Base-by-base conservation (phyloP, 37 sponge, comb jelly and placozoan species). In the Diacarnus erythraeanus region DNA sequence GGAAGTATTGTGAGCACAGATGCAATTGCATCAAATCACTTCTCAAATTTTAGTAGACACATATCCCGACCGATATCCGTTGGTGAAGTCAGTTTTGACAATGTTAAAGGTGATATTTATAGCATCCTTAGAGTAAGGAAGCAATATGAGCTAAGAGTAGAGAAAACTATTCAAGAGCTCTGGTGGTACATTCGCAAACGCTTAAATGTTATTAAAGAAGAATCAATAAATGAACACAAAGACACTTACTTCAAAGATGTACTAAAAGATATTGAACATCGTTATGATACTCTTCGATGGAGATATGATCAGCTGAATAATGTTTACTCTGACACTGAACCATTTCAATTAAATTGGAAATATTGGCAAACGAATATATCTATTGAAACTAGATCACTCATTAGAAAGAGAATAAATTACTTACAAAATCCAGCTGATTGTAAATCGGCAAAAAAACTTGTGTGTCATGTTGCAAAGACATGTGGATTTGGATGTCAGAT, bases 401-500 rank as follows among this genome's bases (percentile, higher is more conserved):
- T 90, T 56, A 67, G 82, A 63, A 61, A 25, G 31, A 54, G 91
- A 51, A 39, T 90, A 0, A 31, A 81, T 35, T 57, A 77, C 58
- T 54, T 90, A 22, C 91, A 90, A 36, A 90, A 90, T 51, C 91
- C 91, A 27, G 4, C 20, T 0, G 75, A 90, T 58, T 90, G 91
- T 59, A 15, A 64, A 0, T 57, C 59, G 17, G 86, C 86, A 18
- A 71, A 68, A 51, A 85, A 90, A 42, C 79, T 94, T 57, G 77
- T 94, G 9, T 94, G 94, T 38, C 22, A 65, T 12, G 38, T 94
- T 21, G 66, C 68, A 38, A 90, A 94, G 42, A 61, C 78, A 6
- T 94, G 94, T 63, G 94, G 94, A 6, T 94, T 87, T 80, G 94
- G 94, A 22, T 94, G 94, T 42, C 92, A 90, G 74, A 80, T 94